Conservation (phyloP, 2,888 invertebrate species). For the Tortricodes alternella region DNA sequence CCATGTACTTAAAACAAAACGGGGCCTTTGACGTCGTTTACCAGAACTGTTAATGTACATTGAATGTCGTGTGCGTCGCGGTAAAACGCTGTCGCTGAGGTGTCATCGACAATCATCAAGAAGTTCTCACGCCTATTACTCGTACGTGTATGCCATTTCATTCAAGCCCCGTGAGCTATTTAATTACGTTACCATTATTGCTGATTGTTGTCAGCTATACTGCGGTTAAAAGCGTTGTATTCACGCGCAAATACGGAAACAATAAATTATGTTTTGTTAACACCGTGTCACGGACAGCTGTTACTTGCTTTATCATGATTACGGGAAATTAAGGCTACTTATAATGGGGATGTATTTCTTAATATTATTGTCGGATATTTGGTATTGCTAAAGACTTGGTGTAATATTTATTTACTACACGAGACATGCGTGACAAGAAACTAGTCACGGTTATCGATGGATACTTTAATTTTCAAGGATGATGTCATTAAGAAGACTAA, state of each 20-base stretch:
- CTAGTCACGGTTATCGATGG: too few species aligned
- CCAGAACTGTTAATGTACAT: conserved; percentile 11
- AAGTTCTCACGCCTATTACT: conserved; percentile 14
- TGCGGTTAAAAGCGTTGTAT: conserved; percentile 3
- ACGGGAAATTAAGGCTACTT: not conserved
- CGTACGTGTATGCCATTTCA: conserved; percentile 8
- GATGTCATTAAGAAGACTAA: not conserved
- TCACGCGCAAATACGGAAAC: not conserved
- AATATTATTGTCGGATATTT: not conserved
- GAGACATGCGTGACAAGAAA: not conserved
- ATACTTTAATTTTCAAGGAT: not conserved
- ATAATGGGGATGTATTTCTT: conserved; percentile 16
- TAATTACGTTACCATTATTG: conserved; percentile 13
- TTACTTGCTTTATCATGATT: not conserved
- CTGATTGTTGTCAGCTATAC: conserved; percentile 2
- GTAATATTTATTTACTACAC: too few species aligned
- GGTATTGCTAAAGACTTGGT: too few species aligned
- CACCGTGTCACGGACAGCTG: conserved; percentile 13
- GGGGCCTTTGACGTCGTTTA: conserved; percentile 11
- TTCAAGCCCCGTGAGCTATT: conserved; percentile 7
- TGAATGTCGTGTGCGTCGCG: not conserved
- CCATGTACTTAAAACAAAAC: conserved; percentile 8
- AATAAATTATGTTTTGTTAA: conserved; percentile 1
- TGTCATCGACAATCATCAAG: conserved; percentile 4
- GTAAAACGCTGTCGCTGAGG: not conserved